A percentile compares a stretch with the other conserved stretches of the same genome.
phyloP scores from a whole-genome alignment of 2,113 vertebrate species.

The Coracopsis vasa region DNA sequence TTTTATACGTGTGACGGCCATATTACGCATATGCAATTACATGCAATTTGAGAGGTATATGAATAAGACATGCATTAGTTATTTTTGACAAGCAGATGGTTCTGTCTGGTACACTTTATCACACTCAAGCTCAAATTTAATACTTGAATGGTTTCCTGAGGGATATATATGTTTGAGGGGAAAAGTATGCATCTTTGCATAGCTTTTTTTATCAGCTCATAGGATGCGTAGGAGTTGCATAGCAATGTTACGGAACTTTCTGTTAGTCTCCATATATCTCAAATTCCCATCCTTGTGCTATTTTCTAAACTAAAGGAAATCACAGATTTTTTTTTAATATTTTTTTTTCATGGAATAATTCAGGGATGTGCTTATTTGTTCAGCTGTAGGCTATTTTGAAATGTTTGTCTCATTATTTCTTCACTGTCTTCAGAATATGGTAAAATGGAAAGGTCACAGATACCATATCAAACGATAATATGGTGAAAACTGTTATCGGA shows the following conservation, averaged over 20 bases:
- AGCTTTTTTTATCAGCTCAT: background rate
- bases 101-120: background rate
- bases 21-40: too few species aligned
- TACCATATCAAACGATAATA: background rate
- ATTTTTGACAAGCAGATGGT: background rate
- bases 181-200: background rate
- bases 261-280: background rate
- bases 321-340: too few species aligned
- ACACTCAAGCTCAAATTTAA: background rate
- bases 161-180: fast-evolving
- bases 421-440: background rate
- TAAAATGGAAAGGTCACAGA: background rate
- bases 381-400: background rate
- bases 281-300: background rate
- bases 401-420: background rate
- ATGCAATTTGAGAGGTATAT: background rate
- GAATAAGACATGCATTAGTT: background rate
- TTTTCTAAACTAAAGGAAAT: background rate
- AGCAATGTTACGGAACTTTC: background rate
- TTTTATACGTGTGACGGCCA: background rate
- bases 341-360: background rate
- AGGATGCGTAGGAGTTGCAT: background rate
- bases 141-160: background rate
- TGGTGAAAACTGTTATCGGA: background rate
- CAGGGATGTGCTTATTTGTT: background rate